Base-by-base conservation (phyloP, 92 coral and sea anemone species). In the Porites lobata region DNA sequence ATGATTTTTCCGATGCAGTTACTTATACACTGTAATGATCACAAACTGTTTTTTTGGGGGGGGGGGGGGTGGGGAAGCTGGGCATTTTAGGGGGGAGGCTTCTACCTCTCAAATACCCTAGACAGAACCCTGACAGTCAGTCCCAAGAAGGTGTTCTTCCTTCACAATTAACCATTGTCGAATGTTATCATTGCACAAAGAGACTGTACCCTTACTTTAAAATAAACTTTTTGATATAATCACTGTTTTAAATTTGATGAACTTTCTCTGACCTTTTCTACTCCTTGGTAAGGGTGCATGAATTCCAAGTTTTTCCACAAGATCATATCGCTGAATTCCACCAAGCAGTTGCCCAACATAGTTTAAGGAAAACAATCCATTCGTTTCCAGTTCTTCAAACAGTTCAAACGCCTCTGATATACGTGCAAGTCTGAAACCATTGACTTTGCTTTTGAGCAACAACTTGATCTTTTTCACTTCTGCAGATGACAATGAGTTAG, bases 261-360 rank as follows among this genome's bases (percentile, higher is more conserved):
- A 54, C 10, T 9, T 54, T 54, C 10, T 9, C 59, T 9, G 13
- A 18, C 19, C 64, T 43, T 3, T 51, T 10, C 14, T 43, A 69
- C n/a, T 54, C 38, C 2, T 54, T 24, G 1, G 26, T 21, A 12
- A 51, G n/a, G 85, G 56, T 3, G n/a, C 32, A 53, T 13, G 59
- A 1, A 18, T 3, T 51, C 78, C 76, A 81, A 81, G 85, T 56
- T 54, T 81, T 68, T 69, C 77, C 38, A 57, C 18, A 26, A 81
- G 85, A 54, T 81, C 85, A 69, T 14, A 57, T 1, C 85, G 77
- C 8, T 29, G 56, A 59, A 81, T 81, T 56, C 67, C 54, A 69
- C 19, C 14, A 43, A 81, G 85, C 1, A 81, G 77, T 22, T 81
- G 50, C 24, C 56, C 21, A 9, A 81, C 61, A 58, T 52, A 53